Evolutionary conservation across 1,140 invertebrate genomes (phyloP), one percentile per base, ranked within the genome.

Genomic region (Drosophila ficusphila): DNA sequence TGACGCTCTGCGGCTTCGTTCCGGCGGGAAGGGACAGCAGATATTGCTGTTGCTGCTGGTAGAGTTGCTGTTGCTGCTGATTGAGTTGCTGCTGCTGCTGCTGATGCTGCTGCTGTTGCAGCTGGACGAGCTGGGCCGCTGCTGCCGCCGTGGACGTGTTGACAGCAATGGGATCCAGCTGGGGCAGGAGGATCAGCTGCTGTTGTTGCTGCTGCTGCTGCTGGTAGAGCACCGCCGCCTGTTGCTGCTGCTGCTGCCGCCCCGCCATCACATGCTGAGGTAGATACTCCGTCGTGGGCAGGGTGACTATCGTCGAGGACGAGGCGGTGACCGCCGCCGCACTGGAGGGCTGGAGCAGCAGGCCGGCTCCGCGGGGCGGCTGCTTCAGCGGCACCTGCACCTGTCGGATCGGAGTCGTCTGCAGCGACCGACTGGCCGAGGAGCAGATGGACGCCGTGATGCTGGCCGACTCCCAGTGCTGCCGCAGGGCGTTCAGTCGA

Each of bases 381-480:
- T 38, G 57, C 68, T 56, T 60, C 9, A 89, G 39, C 16, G 90
- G 83, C 46, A 73, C 76, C 61, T 90, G 90, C 36, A 88, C 77
- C 41, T 86, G 82, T 8, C 90, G 70, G 39, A 91, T 90, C 31
- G 90, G 90, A 57, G 90, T 91, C 34, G 89, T 91, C 72, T 91
- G 90, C 61, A 90, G 67, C 34, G 90, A 91, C 1, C 90, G 86
- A 53, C 90, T 91, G 33, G 90, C 88, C 31, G 90, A 91, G 72
- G 89, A 91, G 89, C 90, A 91, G n/a, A 91, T 86, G 46, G 92
- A 92, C 25, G 91, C 92, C 8, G 93, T 92, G 27, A 93, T 86
- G 29, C 94, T 94, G 2, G 93, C 93, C 19, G 94, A 94, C 25
- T 94, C 93, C 94, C 94, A 95, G 79, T 94, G 92, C 60, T 94